Evolutionary conservation across 2,888 invertebrate genomes (phyloP).

Genomic region (Ypsolopha scabrella): DNA sequence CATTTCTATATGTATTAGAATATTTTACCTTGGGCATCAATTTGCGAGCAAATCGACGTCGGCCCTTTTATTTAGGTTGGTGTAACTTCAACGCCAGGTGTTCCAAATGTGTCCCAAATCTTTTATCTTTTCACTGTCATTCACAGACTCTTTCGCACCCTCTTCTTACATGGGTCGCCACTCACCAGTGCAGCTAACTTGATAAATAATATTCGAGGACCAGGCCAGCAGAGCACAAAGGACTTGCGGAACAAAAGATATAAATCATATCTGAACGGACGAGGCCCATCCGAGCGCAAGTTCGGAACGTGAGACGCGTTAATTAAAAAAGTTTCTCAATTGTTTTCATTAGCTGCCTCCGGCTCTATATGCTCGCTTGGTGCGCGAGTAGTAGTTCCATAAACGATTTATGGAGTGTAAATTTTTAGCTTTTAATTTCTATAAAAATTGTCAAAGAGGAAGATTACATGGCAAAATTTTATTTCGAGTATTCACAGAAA

Average conservation of each 20-base stretch:
- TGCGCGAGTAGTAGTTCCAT: neutral
- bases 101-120: neutral
- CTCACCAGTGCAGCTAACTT: neutral
- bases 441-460: too few relatives aligned
- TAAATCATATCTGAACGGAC: constrained; percentile 4
- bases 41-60: neutral
- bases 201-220: neutral
- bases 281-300: constrained; percentile 2
- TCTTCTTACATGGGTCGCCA: neutral
- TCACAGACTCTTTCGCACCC: neutral
- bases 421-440: neutral
- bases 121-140: neutral
- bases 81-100: neutral
- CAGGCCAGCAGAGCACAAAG: constrained; percentile 1
- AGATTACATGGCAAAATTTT: too few relatives aligned
- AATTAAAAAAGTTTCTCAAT: constrained; percentile 6
- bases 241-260: constrained; percentile 3
- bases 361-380: neutral
- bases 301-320: constrained; percentile 1
- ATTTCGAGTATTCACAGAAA: too few relatives aligned
- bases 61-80: neutral
- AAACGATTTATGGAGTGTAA: too few relatives aligned
- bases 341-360: constrained; percentile 5
- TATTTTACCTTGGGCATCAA: too few relatives aligned
- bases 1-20: too few relatives aligned